Base-by-base conservation (phyloP, 2,113 vertebrate genomes). In the Lynx canadensis region DNA sequence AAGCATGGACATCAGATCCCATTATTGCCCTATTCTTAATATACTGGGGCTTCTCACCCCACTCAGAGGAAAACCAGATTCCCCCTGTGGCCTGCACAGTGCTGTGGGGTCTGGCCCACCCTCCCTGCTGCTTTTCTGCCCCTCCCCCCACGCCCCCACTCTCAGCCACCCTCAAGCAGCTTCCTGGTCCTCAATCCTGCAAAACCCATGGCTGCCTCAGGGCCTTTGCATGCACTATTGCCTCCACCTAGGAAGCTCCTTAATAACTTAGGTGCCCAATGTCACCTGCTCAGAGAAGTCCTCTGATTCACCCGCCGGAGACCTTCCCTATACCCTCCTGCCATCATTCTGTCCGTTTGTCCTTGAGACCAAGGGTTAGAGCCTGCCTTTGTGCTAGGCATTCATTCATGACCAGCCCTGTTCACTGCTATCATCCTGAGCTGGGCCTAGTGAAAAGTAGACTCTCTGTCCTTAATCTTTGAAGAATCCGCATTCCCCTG, bases 51-150 rank as follows among this genome's bases (percentile, higher is more conserved):
- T 63, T 38, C 74, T 81, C 65, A 33, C 33, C 10, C 31, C 14
- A 7, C 57, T 68, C 38, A 6, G 36, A 25, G 29, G 68, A 50
- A 57, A 16, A 33, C 73, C 41, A 21, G 89, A 50, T 7, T 45
- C 18, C 31, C 41, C 33, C 10, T 3, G 12, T 21, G 68, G 45
- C 31, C 50, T n/a, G 2, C 82, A 27, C 31, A 50, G 27, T 18
- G 0, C 60, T 36, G 29, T 36, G 63, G n/a, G 12, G 25, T 69
- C 50, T 2, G 0, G 31, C 33, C 31, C 0, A 0, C 1, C 2
- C 6, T 7, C 31, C 69, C n/a, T 12, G 6, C 55, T 48, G 21
- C 48, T 18, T 25, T 60, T 29, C 4, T 73, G 36, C 6, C 12
- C 14, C 8, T n/a, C 6, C 48, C n/a, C 45, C 10, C 5, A 14